Evolutionary conservation across 2,888 invertebrate species (phyloP).

Genomic region (Hesperia comma): DNA sequence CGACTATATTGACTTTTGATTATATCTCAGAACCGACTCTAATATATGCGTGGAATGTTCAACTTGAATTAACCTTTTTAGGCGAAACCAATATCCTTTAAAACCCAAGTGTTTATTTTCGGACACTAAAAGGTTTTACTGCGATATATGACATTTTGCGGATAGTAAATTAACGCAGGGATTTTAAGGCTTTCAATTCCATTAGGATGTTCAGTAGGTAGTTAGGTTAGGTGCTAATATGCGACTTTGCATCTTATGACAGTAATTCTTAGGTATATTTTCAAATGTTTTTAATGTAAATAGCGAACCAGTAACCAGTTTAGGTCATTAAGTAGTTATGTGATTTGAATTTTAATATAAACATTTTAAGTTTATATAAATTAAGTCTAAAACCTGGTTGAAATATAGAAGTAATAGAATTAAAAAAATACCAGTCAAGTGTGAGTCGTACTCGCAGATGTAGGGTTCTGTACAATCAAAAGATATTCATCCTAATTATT

Average conservation of each 20-base stretch:
- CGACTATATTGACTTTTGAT: too few relatives aligned
- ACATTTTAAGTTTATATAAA: not conserved
- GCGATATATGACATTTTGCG: slow-evolving; percentile 40
- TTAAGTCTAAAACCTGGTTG: not conserved
- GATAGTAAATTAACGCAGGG: slow-evolving; percentile 40
- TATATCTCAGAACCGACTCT: not conserved
- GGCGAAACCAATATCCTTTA: slow-evolving; percentile 26
- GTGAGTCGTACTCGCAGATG: too few relatives aligned
- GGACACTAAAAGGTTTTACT: slow-evolving; percentile 48
- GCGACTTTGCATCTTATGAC: too few relatives aligned
- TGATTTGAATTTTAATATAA: not conserved
- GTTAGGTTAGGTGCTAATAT: too few relatives aligned
- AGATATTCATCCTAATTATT: too few relatives aligned
- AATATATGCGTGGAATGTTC: slow-evolving; percentile 27
- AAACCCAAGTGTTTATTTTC: slow-evolving; percentile 38
- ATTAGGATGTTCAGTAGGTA: slow-evolving; percentile 1
- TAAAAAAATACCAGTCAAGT: too few relatives aligned
- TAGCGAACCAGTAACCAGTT: not conserved
- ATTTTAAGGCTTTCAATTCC: not conserved
- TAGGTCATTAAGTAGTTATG: not conserved
- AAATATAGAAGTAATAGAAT: not conserved
- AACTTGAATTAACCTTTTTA: slow-evolving; percentile 15
- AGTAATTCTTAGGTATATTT: not conserved
- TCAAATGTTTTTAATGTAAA: not conserved
- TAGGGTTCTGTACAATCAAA: too few relatives aligned